Percentiles rank a stretch among this genome's conserved stretches.
Conservation (phyloP, 2,797 vertebrate genomes). For the Lithobates sylvaticus region DNA sequence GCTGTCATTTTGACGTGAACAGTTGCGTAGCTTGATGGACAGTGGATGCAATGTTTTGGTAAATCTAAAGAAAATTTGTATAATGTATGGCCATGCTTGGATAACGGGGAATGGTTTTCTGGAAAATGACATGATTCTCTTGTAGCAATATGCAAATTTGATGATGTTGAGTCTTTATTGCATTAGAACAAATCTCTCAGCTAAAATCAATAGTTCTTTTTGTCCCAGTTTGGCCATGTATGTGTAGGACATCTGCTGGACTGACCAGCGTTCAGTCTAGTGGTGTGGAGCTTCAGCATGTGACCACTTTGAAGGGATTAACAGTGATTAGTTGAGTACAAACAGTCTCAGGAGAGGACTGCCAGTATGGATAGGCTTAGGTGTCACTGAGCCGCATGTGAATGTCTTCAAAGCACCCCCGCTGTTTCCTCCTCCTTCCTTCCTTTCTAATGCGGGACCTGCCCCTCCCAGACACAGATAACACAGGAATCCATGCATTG, state of each 20-base stretch:
- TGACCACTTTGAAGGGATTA: conserved; percentile 36
- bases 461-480: conserved; percentile 54
- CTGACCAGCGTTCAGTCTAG: not conserved
- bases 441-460: conserved; percentile 54
- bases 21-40: too few species aligned
- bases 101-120: too few species aligned
- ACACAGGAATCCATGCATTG: conserved; percentile 51
- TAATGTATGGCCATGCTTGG: too few species aligned
- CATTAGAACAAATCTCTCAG: too few species aligned
- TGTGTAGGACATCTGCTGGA: not conserved
- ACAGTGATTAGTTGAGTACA: conserved; percentile 14
- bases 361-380: conserved; percentile 1
- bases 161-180: too few species aligned
- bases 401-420: conserved; percentile 16
- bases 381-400: conserved; percentile 21
- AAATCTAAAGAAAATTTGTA: too few species aligned
- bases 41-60: too few species aligned
- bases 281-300: conserved; percentile 16
- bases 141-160: too few species aligned
- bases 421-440: conserved; percentile 22
- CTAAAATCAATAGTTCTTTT: too few species aligned
- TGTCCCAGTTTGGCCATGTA: not conserved
- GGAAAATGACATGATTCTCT: too few species aligned
- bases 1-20: too few species aligned
- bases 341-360: conserved; percentile 4